Evolutionary conservation across 2,797 vertebrate species (phyloP).

Genomic region (Capromys pilorides): DNA sequence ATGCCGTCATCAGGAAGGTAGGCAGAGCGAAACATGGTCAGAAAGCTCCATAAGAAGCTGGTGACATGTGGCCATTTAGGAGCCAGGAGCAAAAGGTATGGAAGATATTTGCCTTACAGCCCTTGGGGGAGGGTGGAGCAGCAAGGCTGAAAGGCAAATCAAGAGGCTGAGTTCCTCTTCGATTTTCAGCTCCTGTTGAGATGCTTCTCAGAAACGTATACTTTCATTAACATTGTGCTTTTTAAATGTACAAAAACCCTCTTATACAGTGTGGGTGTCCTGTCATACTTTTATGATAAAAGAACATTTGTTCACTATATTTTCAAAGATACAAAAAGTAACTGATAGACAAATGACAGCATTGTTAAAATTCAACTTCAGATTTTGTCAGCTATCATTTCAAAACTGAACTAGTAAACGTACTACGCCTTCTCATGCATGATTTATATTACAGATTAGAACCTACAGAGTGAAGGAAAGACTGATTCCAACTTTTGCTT

Average conservation of each 20-base stretch:
- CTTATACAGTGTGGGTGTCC: not conserved
- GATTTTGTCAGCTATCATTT: constrained; percentile 52
- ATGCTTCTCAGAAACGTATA: not conserved
- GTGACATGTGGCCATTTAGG: not conserved
- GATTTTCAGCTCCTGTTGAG: not conserved
- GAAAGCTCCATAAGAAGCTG: not conserved
- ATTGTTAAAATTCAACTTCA: constrained; percentile 46
- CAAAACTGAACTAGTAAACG: not conserved
- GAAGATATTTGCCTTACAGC: not conserved
- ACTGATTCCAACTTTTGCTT: constrained; percentile 6
- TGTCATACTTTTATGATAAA: constrained; percentile 26
- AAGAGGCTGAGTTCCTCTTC: not conserved
- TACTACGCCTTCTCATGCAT: not conserved
- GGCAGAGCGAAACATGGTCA: not conserved
- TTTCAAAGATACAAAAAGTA: constrained; percentile 48
- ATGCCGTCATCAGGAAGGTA: not conserved
- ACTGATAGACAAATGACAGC: not conserved
- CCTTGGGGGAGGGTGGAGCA: not conserved
- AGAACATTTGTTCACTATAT: not conserved
- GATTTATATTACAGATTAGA: constrained; percentile 59
- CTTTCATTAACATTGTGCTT: not conserved
- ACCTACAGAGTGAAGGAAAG: not conserved
- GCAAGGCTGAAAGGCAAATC: not conserved
- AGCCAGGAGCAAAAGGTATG: not conserved
- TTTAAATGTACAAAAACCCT: not conserved